Evolutionary conservation across 2,113 vertebrate genomes (phyloP).

Genomic region (Thunnus thynnus): DNA sequence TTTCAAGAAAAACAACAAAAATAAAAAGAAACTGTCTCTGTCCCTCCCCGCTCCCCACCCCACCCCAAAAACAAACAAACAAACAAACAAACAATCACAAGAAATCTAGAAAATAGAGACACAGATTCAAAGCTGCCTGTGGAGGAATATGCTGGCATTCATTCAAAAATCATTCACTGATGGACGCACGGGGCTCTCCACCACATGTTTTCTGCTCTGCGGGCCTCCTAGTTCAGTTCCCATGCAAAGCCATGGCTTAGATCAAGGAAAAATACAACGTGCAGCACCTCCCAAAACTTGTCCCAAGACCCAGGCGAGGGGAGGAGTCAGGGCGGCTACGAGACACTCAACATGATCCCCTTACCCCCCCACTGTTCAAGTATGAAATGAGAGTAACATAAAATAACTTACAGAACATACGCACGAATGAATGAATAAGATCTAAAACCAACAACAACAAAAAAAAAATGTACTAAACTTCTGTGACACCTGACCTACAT

Average conservation of each 20-base stretch:
- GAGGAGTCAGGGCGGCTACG: constrained; percentile 2
- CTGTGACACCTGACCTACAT: constrained; percentile 27
- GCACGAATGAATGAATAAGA: constrained; percentile 37
- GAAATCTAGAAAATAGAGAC: constrained; percentile 74
- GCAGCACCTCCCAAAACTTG: constrained; percentile 74
- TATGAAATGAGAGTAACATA: constrained; percentile 67
- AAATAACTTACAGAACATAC: constrained; percentile 51
- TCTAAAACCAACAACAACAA: not conserved
- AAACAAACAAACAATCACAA: constrained; percentile 52
- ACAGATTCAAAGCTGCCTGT: constrained; percentile 82
- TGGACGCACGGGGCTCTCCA: constrained; percentile 55
- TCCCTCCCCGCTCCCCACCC: not conserved
- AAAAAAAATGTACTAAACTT: constrained; percentile 6
- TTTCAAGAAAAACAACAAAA: constrained; percentile 22
- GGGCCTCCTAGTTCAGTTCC: constrained; percentile 77
- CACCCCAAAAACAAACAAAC: constrained; percentile 6
- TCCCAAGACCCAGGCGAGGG: constrained; percentile 65
- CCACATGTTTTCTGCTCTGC: constrained; percentile 57
- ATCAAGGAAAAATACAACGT: constrained; percentile 76
- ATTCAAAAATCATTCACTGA: constrained; percentile 71
- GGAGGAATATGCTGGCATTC: constrained; percentile 83
- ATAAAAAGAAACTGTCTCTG: not conserved
- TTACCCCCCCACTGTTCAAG: constrained; percentile 50
- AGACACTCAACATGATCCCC: constrained; percentile 11
- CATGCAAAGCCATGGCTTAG: constrained; percentile 85